These are phyloP conservation scores for Tetraneura akinire DNA, from an alignment of 1,140 invertebrate species.

Conservation along the genomic window DNA sequence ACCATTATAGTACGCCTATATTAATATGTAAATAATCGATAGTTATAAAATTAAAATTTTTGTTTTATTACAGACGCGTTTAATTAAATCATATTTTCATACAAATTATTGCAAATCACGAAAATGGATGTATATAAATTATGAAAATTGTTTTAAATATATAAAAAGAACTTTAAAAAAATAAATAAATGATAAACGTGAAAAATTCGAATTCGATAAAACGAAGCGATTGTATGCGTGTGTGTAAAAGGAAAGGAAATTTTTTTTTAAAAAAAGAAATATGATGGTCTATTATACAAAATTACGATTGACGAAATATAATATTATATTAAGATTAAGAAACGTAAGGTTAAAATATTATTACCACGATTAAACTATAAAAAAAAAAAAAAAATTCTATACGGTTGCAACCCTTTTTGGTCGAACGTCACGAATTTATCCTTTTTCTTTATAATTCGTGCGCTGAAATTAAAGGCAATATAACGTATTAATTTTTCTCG, in stretches of 20 bases:
- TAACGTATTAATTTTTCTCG: neutral
- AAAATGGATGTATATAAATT: too few species aligned
- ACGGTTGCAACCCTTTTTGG: conserved; percentile 1
- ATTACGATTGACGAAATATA: neutral
- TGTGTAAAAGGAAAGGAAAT: conserved; percentile 6
- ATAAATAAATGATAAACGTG: too few species aligned
- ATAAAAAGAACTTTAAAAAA: too few species aligned
- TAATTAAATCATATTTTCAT: too few species aligned
- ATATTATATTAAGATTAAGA: conserved; percentile 3
- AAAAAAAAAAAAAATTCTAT: neutral
- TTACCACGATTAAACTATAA: conserved; percentile 18
- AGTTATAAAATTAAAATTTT: too few species aligned
- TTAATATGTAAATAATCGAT: too few species aligned
- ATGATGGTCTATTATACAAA: conserved; percentile 1
- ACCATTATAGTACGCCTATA: too few species aligned
- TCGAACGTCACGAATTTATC: conserved; percentile 34
- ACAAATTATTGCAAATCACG: too few species aligned
- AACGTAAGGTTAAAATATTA: neutral
- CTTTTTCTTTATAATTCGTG: neutral
- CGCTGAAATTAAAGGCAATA: neutral
- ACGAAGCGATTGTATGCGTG: too few species aligned
- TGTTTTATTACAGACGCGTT: too few species aligned
- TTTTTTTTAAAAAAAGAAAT: conserved; percentile 10
- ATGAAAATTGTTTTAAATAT: too few species aligned
- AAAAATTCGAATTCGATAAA: too few species aligned